These are phyloP conservation scores for Panthera uncia DNA, from an alignment of 2,113 vertebrate genomes.

Conservation along the genomic window DNA sequence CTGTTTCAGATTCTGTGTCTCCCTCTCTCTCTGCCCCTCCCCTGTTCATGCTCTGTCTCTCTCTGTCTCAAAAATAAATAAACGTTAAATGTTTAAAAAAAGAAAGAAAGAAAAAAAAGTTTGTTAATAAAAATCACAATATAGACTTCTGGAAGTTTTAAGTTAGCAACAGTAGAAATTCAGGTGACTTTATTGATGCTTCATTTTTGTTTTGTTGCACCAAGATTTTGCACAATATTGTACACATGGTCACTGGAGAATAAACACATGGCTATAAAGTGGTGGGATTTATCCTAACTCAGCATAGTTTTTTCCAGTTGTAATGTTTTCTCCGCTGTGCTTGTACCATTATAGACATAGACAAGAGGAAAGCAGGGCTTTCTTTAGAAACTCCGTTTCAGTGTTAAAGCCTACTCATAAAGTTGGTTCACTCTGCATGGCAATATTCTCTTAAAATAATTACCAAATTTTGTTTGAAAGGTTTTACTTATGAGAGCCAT, in stretches of 20 bases:
- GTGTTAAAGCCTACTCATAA: neutral
- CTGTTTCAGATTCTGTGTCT: too few relatives aligned
- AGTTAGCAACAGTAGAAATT: neutral
- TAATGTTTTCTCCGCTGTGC: neutral
- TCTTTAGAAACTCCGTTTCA: neutral
- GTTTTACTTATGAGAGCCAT: neutral
- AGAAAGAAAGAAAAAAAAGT: neutral
- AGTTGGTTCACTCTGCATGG: neutral
- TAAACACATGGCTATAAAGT: neutral
- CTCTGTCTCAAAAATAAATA: too few relatives aligned
- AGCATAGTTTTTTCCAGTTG: neutral
- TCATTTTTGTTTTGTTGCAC: neutral
- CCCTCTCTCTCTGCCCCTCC: too few relatives aligned
- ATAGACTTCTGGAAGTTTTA: neutral
- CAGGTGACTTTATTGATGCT: neutral
- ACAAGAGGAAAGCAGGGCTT: rapidly evolving
- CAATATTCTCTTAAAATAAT: slow-evolving; percentile 18
- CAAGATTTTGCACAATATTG: neutral
- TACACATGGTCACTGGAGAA: neutral
- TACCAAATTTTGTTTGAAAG: neutral
- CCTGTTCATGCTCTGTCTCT: too few relatives aligned
- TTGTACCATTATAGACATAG: neutral
- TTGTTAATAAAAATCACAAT: neutral
- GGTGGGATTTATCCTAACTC: neutral
- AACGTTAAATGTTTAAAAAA: too few relatives aligned